These are phyloP conservation scores for Hylaeus volcanicus DNA, from an alignment of 1,140 invertebrate genomes.

Conservation along the genomic window DNA sequence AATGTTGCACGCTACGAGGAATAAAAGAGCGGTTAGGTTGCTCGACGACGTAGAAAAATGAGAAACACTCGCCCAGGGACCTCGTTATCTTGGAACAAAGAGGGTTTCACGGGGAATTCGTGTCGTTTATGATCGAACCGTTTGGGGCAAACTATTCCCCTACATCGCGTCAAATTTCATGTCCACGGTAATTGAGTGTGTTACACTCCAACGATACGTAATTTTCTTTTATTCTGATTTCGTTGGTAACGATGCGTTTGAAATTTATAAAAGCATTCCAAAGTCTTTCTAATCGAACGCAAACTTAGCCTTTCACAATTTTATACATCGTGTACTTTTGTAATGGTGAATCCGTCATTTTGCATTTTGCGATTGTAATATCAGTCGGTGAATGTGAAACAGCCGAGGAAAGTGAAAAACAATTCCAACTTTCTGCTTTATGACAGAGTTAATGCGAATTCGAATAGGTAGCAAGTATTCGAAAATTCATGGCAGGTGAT, in stretches of 20 bases:
- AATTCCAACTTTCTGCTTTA: slow-evolving; percentile 7
- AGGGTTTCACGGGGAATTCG: neutral
- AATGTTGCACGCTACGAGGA: neutral
- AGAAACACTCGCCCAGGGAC: neutral
- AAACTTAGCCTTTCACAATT: no score
- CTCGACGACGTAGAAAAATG: neutral
- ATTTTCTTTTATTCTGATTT: no score
- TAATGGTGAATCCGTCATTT: no score
- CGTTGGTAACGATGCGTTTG: no score
- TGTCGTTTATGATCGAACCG: neutral
- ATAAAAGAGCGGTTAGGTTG: neutral
- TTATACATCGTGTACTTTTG: no score
- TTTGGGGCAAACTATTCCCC: neutral
- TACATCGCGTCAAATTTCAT: neutral
- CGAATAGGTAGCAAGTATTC: neutral
- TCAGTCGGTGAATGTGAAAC: no score
- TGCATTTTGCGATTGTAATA: no score
- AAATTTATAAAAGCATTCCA: no score
- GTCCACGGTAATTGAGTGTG: no score
- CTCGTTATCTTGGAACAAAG: neutral
- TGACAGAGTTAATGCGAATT: neutral
- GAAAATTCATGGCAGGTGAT: slow-evolving; percentile 35
- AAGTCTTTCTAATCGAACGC: no score
- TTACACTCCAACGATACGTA: no score
- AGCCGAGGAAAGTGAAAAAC: neutral